Evolutionary conservation across 2,113 vertebrate species (phyloP), one percentile per base, ranked within the genome.

Genomic region (Pipra filicauda): DNA sequence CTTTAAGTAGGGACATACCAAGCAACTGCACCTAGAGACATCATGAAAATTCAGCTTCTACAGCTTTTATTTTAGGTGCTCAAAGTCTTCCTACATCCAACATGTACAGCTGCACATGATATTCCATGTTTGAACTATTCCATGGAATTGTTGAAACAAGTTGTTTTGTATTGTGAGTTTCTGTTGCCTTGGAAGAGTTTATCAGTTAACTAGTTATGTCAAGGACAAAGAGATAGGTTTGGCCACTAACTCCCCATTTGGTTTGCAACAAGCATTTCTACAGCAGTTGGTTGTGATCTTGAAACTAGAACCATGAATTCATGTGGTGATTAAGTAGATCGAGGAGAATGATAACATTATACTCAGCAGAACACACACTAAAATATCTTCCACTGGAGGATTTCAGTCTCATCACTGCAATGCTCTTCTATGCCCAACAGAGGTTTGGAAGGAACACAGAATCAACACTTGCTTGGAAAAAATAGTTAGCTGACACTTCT

Each of bases 11-110:
- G 9, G 31, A 67, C 11, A 11, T 7, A 33, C 5, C 22, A 79
- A 46, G 5, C 12, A 55, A 37, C 5, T 3, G 3, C 22, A 43
- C 1, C 0, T 2, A 91, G 15, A 76, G 14, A 28, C 1, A 0
- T 5, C 39, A 39, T 8, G 18, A 59, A 91, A 89, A 65, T n/a
- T 62, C 28, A 59, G 8, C 23, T 83, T 33, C 64, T 86, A 30
- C 4, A 73, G 58, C 41, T 69, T 83, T 59, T 64, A 10, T 1
- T 59, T 72, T 35, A 59, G 39, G 48, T 59, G 21, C 15, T 79
- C 11, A 89, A 64, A 89, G 12, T 8, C 37, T 55, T 73, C 30
- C 67, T 73, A 54, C 15, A 12, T 35, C n/a, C 37, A 33, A 57
- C 7, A 69, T 24, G 19, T 24, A 27, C 23, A 73, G 33, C 55